These are phyloP conservation scores for Andrena bicolor DNA, from an alignment of 2,888 invertebrate species.

Conservation along the genomic window DNA sequence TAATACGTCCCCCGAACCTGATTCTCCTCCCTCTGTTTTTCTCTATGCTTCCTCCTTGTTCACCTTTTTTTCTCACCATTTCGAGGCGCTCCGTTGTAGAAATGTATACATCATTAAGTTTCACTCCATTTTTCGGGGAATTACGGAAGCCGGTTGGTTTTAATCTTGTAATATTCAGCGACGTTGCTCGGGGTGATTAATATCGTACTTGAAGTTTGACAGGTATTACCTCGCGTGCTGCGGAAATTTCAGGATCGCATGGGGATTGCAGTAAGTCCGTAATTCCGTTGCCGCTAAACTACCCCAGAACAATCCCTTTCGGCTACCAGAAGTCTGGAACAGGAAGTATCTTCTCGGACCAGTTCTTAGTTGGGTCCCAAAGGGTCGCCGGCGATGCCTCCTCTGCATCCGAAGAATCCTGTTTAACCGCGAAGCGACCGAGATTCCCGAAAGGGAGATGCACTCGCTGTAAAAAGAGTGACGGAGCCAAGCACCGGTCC, in stretches of 20 bases:
- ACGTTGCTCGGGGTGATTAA: slow-evolving; percentile 23
- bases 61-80: too few species aligned
- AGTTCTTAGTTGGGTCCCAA: too few species aligned
- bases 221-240: not conserved
- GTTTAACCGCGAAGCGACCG: too few species aligned
- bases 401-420: too few species aligned
- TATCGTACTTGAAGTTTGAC: slow-evolving; percentile 12
- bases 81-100: too few species aligned
- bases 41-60: not conserved
- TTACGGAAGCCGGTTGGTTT: not conserved
- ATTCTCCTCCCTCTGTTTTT: not conserved
- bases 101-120: not conserved
- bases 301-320: too few species aligned
- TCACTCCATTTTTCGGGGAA: not conserved
- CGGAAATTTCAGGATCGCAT: not conserved
- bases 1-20: not conserved
- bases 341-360: too few species aligned
- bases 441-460: not conserved
- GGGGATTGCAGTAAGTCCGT: slow-evolving; percentile 2
- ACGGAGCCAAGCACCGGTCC: not conserved
- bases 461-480: not conserved
- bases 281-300: slow-evolving; percentile 9
- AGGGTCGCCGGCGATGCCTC: too few species aligned
- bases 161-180: slow-evolving; percentile 17
- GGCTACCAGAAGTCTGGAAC: too few species aligned